Base-by-base conservation (phyloP, 2,888 invertebrate species). In the Campoplex capitator region DNA sequence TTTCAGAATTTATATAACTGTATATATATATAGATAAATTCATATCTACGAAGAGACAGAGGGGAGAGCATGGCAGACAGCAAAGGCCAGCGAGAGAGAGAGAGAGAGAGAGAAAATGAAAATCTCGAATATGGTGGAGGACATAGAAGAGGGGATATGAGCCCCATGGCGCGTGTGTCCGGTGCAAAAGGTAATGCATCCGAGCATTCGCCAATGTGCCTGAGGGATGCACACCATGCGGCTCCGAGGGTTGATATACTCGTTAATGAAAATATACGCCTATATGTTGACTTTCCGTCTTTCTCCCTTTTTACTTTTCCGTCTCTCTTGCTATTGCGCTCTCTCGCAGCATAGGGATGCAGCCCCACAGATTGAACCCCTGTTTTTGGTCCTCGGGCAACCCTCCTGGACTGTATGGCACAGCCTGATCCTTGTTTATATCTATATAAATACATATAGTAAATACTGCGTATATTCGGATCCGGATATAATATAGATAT, bases 201-300 rank as follows among this genome's bases (percentile, higher is more conserved):
- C 74, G 83, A 89, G 85, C 75, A 83, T 85, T 82, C 70, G 85
- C 88, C 88, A 83, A 88, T 85, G 85, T 87, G 80, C 85, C 84
- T 84, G 88, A 85, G 88, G 83, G 78, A 79, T 80, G 76, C 85
- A 74, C 71, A 79, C 76, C 71, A 73, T 35, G 76, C 85, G 83
- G 51, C 62, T 85, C 71, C 73, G 78, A 84, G 89, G 90, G 89
- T 88, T 87, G 88, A 90, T 88, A 87, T 79, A 88, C 84, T 85
- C 90, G 89, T 90, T 90, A 90, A 90, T 90, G 89, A 90, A 90
- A 90, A 90, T 89, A 90, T 89, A 90, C 89, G 88, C 80, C 78
- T 74, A 82, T 84, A 88, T 54, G 82, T 84, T 84, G 82, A 76
- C 58, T 75, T 58, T 65, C 51, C 35, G 74, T 68, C 68, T 83